Conservation (phyloP, 2,113 vertebrate genomes). For the Pygoscelis adeliae region DNA sequence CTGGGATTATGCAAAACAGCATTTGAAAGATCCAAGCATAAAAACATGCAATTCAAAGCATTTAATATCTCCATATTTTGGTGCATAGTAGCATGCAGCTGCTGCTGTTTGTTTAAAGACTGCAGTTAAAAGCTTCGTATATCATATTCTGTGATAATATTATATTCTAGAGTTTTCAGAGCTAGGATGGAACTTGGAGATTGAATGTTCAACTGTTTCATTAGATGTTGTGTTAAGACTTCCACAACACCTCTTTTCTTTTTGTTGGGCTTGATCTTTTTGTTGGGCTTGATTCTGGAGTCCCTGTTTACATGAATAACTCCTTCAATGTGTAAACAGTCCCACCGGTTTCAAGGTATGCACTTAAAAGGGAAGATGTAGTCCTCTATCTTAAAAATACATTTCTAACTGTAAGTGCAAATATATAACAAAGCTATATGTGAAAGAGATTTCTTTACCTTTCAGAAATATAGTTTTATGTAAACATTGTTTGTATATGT, state of each 20-base stretch:
- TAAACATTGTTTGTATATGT: background rate
- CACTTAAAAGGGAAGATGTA: background rate
- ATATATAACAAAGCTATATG: background rate
- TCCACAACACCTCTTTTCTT: background rate
- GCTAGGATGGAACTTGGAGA: background rate
- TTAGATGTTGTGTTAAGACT: background rate
- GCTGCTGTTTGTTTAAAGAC: background rate
- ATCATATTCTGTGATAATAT: background rate
- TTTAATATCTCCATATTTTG: background rate
- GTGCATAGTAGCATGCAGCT: background rate
- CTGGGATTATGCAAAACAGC: background rate
- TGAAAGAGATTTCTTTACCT: background rate
- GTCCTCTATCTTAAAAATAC: background rate
- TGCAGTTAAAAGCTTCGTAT: background rate
- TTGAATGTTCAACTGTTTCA: background rate
- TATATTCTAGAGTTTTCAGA: background rate
- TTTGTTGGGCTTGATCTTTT: background rate
- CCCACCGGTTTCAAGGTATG: background rate
- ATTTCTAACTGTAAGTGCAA: background rate
- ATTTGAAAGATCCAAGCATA: background rate
- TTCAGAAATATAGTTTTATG: background rate
- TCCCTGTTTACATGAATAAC: background rate
- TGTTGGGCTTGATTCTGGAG: background rate
- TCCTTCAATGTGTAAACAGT: background rate
- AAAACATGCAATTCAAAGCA: background rate